These are phyloP conservation scores for Phaedon cochleariae DNA, from an alignment of 2,888 invertebrate species.

Conservation along the genomic window DNA sequence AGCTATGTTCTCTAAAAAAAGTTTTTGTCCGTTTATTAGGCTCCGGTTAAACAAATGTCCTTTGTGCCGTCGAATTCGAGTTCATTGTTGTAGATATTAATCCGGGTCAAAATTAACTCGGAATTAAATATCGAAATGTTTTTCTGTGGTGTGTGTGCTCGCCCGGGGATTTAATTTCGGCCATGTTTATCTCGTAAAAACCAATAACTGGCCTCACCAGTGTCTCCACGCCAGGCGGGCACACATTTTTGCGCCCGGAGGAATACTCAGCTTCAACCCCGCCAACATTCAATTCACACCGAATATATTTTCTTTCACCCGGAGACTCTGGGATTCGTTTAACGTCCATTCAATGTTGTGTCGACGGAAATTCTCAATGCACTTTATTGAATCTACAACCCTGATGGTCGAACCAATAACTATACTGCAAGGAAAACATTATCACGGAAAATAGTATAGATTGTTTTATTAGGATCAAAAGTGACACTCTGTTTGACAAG, in stretches of 20 bases:
- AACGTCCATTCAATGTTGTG: background rate
- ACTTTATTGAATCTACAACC: background rate
- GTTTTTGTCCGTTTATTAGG: constrained; percentile 34
- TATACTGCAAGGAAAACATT: too few species aligned
- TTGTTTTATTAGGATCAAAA: too few species aligned
- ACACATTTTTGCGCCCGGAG: constrained; percentile 38
- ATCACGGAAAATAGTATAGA: too few species aligned
- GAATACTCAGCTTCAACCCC: constrained; percentile 28
- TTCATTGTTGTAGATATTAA: constrained; percentile 46
- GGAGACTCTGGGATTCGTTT: background rate
- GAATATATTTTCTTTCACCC: constrained; percentile 50
- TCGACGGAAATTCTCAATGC: background rate
- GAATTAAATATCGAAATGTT: constrained; percentile 63
- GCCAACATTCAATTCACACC: constrained; percentile 55
- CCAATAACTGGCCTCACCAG: constrained; percentile 58
- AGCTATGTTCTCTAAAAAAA: too few species aligned
- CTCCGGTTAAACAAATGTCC: constrained; percentile 41
- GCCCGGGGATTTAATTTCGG: constrained; percentile 62
- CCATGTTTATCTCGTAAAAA: constrained; percentile 63
- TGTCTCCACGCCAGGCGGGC: constrained; percentile 41
- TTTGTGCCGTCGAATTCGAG: constrained; percentile 39
- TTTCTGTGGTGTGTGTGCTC: constrained; percentile 59
- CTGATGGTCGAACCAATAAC: background rate
- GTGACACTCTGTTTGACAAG: too few species aligned
- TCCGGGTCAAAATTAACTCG: constrained; percentile 57